These are phyloP conservation scores for Percopsis omiscomaycus DNA, from an alignment of 2,797 vertebrate species.

Conservation along the genomic window DNA sequence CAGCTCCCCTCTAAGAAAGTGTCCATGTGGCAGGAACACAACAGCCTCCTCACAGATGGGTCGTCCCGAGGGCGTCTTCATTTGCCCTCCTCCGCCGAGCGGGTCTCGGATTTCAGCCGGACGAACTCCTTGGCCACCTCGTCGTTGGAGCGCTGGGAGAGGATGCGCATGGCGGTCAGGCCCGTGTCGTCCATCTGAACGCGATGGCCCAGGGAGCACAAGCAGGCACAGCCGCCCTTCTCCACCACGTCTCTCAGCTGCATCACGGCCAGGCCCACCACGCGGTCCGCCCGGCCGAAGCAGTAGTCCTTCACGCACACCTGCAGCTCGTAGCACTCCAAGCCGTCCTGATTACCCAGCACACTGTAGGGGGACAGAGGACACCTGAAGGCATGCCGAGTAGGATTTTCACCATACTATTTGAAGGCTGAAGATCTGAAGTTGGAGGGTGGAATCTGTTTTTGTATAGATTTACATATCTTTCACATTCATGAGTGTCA, in stretches of 20 bases:
- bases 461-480: too few species aligned
- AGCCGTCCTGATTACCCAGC: slow-evolving; percentile 91
- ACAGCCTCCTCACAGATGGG: background rate
- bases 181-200: slow-evolving; percentile 96
- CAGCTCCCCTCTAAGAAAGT: slow-evolving; percentile 20
- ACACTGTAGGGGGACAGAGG: slow-evolving; percentile 71
- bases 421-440: too few species aligned
- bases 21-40: background rate
- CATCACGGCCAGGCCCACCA: slow-evolving; percentile 89
- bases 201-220: slow-evolving; percentile 89
- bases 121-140: slow-evolving; percentile 98
- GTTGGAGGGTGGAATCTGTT: too few species aligned
- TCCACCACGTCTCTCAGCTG: slow-evolving; percentile 88
- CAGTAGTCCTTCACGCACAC: slow-evolving; percentile 98
- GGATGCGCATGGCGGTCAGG: slow-evolving; percentile 91
- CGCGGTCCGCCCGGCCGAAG: slow-evolving; percentile 92
- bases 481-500: too few species aligned
- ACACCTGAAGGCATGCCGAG: background rate
- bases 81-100: slow-evolving; percentile 91
- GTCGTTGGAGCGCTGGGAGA: slow-evolving; percentile 94
- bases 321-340: slow-evolving; percentile 94
- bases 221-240: slow-evolving; percentile 92
- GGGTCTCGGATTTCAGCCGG: slow-evolving; percentile 92
- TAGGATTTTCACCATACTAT: too few species aligned
- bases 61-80: slow-evolving; percentile 60